A percentile compares a stretch with the other conserved stretches of the same genome.
These are phyloP conservation scores for Nasonovia ribisnigri DNA, from an alignment of 2,888 invertebrate species.

Conservation along the genomic window DNA sequence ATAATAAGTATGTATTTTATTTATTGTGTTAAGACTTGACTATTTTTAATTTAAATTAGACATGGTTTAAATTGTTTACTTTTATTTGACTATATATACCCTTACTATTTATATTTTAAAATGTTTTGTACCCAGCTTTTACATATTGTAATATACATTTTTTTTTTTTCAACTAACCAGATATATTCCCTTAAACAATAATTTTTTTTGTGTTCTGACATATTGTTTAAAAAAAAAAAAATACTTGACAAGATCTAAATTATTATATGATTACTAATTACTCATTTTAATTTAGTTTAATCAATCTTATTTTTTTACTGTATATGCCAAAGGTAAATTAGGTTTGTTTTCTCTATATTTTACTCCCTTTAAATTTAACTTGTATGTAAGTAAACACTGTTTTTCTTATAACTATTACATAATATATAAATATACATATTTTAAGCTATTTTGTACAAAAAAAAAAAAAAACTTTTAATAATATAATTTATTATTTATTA, in stretches of 20 bases:
- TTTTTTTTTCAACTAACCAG: not conserved
- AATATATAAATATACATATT: not conserved
- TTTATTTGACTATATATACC: not conserved
- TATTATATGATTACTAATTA: not conserved
- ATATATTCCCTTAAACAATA: not conserved
- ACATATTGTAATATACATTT: not conserved
- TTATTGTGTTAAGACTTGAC: not conserved
- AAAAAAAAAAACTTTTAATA: slow-evolving; percentile 22
- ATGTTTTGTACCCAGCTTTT: not conserved
- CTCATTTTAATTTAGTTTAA: not conserved
- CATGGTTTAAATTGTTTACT: not conserved
- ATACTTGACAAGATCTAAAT: not conserved
- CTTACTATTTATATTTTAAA: not conserved
- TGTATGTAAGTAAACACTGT: not conserved
- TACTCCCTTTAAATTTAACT: not conserved
- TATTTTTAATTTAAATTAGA: not conserved
- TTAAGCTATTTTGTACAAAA: not conserved
- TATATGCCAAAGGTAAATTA: not conserved
- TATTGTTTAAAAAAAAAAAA: not conserved
- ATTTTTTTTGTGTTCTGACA: not conserved
- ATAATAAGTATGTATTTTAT: not conserved
- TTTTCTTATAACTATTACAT: not conserved
- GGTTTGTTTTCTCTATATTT: not conserved
- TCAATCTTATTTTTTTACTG: not conserved
- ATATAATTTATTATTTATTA: slow-evolving; percentile 45